Percentiles rank a stretch among this genome's conserved stretches.
Conservation (phyloP, 2,113 vertebrate genomes). For the Calonectris borealis region DNA sequence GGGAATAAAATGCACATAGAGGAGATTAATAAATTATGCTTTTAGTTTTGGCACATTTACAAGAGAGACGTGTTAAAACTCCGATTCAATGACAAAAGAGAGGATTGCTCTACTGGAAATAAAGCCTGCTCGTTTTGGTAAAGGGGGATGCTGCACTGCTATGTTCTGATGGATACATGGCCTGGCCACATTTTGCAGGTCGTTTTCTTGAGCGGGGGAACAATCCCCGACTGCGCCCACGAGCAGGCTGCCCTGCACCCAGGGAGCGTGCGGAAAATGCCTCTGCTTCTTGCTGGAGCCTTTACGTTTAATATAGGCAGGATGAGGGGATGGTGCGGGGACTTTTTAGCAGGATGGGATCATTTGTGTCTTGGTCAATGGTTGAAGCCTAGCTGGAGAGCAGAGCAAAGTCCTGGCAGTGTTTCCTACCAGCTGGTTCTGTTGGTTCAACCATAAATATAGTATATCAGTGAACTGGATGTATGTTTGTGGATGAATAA, state of each 20-base stretch:
- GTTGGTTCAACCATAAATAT: not conserved
- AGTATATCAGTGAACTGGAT: not conserved
- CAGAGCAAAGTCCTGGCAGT: not conserved
- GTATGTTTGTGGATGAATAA: not conserved
- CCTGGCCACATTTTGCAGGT: not conserved
- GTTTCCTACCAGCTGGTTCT: not conserved
- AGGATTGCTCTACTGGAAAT: not conserved
- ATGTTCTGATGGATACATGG: not conserved
- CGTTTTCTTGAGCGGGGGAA: not conserved
- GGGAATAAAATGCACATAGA: not conserved
- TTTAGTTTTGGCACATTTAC: slow-evolving; percentile 9
- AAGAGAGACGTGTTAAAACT: not conserved
- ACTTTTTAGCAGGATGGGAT: not conserved
- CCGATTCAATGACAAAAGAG: not conserved
- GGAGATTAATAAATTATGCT: slow-evolving; percentile 24
- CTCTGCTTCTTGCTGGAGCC: not conserved
- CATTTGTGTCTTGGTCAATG: not conserved
- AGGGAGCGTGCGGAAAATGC: not conserved
- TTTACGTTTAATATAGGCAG: not conserved
- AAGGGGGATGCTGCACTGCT: not conserved
- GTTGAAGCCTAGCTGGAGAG: not conserved
- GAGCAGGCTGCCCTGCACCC: not conserved
- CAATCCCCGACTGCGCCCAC: fast-evolving
- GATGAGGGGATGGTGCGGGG: not conserved
- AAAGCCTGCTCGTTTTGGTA: not conserved